phyloP scores from a whole-genome alignment of 1,140 invertebrate genomes.

The Euwallacea fornicatus region DNA sequence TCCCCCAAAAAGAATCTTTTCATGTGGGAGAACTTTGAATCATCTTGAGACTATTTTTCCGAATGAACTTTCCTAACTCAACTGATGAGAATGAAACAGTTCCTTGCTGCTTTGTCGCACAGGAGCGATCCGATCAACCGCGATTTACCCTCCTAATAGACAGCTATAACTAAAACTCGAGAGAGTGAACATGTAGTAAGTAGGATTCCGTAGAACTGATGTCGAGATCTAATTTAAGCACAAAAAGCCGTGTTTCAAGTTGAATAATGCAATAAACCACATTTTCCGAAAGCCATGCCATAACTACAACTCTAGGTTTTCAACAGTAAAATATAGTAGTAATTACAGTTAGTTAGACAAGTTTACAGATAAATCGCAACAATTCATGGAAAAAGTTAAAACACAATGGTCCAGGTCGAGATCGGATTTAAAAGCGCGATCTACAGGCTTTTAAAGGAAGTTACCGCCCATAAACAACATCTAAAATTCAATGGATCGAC shows the following conservation, averaged over 20 bases:
- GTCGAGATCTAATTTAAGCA: constrained; percentile 35
- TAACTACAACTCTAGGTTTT: constrained; percentile 29
- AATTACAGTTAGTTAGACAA: constrained; percentile 6
- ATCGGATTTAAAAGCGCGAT: constrained; percentile 32
- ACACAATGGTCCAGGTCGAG: too few species aligned
- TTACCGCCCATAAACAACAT: constrained; percentile 23
- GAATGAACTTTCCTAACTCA: too few species aligned
- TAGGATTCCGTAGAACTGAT: background rate
- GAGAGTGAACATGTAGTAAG: background rate
- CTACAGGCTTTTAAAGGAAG: constrained; percentile 45
- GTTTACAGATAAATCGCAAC: background rate
- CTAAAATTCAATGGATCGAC: too few species aligned
- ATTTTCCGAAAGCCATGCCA: constrained; percentile 37
- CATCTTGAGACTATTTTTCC: too few species aligned
- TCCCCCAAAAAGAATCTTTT: too few species aligned
- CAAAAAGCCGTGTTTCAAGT: constrained; percentile 38
- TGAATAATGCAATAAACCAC: constrained; percentile 34
- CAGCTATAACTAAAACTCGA: constrained; percentile 1
- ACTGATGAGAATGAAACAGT: background rate
- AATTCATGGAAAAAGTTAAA: too few species aligned
- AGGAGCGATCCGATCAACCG: background rate
- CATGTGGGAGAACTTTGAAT: too few species aligned
- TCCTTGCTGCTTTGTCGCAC: background rate
- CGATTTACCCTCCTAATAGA: constrained; percentile 4
- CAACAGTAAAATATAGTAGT: constrained; percentile 4